Evolutionary conservation across 2,888 invertebrate species (phyloP).

Genomic region (Hylaea fasciaria): DNA sequence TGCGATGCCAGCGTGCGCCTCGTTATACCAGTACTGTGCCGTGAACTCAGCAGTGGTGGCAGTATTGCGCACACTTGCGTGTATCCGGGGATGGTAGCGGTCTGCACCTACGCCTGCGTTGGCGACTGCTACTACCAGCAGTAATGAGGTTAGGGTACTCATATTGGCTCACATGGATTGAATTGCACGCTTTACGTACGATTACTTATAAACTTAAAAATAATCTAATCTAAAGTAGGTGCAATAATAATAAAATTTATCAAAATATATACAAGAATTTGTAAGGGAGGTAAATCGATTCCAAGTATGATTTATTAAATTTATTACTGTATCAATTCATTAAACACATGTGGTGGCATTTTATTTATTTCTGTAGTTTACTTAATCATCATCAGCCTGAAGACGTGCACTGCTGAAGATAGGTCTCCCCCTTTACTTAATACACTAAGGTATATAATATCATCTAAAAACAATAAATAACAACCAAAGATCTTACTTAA

Average conservation of each 20-base stretch:
- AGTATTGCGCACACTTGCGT: conserved; percentile 25
- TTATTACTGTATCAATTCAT: too few species aligned
- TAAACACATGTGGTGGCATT: too few species aligned
- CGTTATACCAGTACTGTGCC: conserved; percentile 66
- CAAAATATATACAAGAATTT: not conserved
- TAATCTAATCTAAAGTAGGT: conserved; percentile 10
- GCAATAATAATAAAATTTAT: not conserved
- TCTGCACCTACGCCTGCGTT: not conserved
- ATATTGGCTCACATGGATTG: not conserved
- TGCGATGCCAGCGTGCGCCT: conserved; percentile 69
- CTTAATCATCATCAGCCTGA: too few species aligned
- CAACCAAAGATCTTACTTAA: too few species aligned
- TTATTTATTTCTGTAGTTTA: too few species aligned
- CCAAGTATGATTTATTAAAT: too few species aligned
- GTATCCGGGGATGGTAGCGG: not conserved
- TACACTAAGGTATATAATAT: too few species aligned
- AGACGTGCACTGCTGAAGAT: too few species aligned
- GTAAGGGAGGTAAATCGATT: too few species aligned
- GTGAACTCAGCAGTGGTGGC: conserved; percentile 33
- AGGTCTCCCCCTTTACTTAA: too few species aligned
- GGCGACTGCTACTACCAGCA: not conserved
- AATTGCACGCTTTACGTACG: not conserved
- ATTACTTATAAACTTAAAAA: conserved; percentile 11
- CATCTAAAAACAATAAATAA: too few species aligned
- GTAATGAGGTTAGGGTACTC: not conserved